These are phyloP conservation scores for Asobara japonica DNA, from an alignment of 1,140 invertebrate genomes.

Conservation along the genomic window DNA sequence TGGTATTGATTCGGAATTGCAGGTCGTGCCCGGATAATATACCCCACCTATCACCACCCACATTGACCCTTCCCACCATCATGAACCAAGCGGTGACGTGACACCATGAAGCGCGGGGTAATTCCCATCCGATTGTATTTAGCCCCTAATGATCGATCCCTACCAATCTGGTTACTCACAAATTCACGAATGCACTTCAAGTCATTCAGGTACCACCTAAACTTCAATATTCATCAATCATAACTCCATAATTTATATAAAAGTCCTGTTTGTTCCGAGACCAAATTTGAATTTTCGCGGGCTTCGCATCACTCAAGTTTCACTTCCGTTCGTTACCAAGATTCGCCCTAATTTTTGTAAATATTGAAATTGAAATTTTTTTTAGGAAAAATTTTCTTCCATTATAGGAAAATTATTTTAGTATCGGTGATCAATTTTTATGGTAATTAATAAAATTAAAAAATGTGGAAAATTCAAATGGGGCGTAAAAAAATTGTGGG, in stretches of 20 bases:
- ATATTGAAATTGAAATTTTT: neutral
- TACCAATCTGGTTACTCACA: constrained; percentile 6
- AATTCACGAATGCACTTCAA: neutral
- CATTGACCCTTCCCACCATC: neutral
- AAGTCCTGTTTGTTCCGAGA: neutral
- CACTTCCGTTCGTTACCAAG: too few species aligned
- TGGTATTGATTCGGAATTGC: constrained; percentile 33
- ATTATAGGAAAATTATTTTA: too few species aligned
- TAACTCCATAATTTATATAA: neutral
- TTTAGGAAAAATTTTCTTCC: too few species aligned
- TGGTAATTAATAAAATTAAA: too few species aligned
- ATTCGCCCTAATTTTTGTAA: too few species aligned
- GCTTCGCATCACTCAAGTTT: neutral
- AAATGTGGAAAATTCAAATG: neutral
- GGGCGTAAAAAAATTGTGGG: neutral
- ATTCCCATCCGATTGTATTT: constrained; percentile 26
- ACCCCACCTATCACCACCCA: constrained; percentile 11
- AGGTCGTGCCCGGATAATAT: constrained; percentile 41
- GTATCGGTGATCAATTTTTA: too few species aligned
- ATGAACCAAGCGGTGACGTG: constrained; percentile 24
- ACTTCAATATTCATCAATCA: neutral
- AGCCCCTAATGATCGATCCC: constrained; percentile 29
- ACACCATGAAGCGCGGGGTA: constrained; percentile 28
- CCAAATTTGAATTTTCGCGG: neutral
- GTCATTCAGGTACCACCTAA: neutral